A percentile compares a stretch with the other conserved stretches of the same genome.
Evolutionary conservation across 2,888 invertebrate species (phyloP).

Genomic region (Caenorhabditis zanzibari): DNA sequence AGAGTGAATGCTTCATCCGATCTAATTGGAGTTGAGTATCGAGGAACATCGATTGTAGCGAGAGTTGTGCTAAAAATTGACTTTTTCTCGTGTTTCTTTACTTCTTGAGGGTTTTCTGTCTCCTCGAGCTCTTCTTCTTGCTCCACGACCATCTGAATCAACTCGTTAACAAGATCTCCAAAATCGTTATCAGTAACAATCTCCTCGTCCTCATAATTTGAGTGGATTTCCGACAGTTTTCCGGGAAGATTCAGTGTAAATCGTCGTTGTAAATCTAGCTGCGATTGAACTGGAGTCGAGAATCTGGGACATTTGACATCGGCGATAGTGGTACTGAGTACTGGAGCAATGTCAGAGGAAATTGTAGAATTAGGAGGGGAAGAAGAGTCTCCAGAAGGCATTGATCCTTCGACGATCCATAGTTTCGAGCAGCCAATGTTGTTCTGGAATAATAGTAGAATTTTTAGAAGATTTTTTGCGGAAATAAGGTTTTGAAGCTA

Average conservation of each 20-base stretch:
- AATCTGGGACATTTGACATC: constrained; percentile 8
- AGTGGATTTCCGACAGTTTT: background rate
- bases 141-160: background rate
- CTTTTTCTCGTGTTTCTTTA: background rate
- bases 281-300: constrained; percentile 2
- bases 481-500: background rate
- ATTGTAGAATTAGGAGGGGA: background rate
- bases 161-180: background rate
- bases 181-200: background rate
- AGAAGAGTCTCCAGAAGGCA: background rate
- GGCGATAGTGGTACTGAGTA: constrained; percentile 18
- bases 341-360: background rate
- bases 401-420: constrained; percentile 24
- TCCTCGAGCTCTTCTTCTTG: too few relatives aligned
- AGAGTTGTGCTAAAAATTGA: background rate
- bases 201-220: background rate
- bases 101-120: too few relatives aligned
- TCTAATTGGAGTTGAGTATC: constrained; percentile 12
- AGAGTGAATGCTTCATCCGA: background rate
- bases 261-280: background rate
- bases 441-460: background rate
- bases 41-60: background rate
- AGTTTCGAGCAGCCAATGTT: constrained; percentile 34
- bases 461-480: too few relatives aligned
- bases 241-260: constrained; percentile 11